These are phyloP conservation scores for Lithophane semibrunnea DNA, from an alignment of 2,888 invertebrate genomes.

Conservation along the genomic window DNA sequence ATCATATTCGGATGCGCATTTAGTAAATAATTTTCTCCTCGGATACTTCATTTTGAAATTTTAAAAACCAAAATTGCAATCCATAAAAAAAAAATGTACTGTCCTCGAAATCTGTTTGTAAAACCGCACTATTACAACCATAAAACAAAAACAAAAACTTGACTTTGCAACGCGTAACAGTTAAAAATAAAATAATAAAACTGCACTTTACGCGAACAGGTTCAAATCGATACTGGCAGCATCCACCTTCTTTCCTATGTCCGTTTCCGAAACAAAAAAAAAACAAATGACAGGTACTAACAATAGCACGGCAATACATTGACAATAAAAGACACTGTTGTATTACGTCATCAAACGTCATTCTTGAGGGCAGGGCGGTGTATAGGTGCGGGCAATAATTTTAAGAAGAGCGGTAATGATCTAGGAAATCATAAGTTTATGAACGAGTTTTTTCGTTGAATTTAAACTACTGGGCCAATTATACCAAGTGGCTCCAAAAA, in stretches of 20 bases:
- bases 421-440: not conserved
- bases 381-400: slow-evolving; percentile 41
- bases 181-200: slow-evolving; percentile 66
- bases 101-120: not conserved
- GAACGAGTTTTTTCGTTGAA: not conserved
- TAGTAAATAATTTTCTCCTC: slow-evolving; percentile 77
- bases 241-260: slow-evolving; percentile 81
- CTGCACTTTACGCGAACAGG: slow-evolving; percentile 87
- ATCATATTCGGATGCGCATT: slow-evolving; percentile 75
- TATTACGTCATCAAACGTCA: slow-evolving; percentile 62
- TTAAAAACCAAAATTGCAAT: slow-evolving; percentile 1
- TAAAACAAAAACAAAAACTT: slow-evolving; percentile 31
- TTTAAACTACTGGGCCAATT: not conserved
- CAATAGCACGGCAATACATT: slow-evolving; percentile 68
- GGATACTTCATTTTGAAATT: slow-evolving; percentile 84
- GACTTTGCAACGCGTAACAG: slow-evolving; percentile 2
- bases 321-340: slow-evolving; percentile 65
- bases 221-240: slow-evolving; percentile 84
- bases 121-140: slow-evolving; percentile 37
- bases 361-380: slow-evolving; percentile 21
- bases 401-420: not conserved
- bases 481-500: not conserved
- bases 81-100: slow-evolving; percentile 7
- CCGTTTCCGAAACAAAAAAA: slow-evolving; percentile 86
- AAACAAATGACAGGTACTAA: slow-evolving; percentile 81